Evolutionary conservation across 2,888 invertebrate genomes (phyloP), one percentile per base, ranked within the genome.

Genomic region (Chouioia cunea): DNA sequence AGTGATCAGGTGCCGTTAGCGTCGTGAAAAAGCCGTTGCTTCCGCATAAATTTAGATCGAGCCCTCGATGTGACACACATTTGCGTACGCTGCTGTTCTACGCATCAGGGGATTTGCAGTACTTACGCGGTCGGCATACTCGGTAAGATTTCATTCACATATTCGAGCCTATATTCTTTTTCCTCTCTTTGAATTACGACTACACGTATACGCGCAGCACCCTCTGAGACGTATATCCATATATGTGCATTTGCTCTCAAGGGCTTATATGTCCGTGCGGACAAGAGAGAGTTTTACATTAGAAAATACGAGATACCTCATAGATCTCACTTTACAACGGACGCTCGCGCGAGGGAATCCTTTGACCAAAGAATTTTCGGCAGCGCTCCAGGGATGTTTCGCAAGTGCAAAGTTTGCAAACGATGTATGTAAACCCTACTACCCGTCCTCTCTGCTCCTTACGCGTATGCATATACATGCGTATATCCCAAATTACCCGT

Each of bases 331-430:
- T 64, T 71, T 59, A 57, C 62, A 36, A 46, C 27, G 8, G 22
- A 16, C 58, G 15, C 16, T 47, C 20, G 22, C 20, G 27, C 20
- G 56, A n/a, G 27, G 36, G 57, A 44, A 58, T 43, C 47, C 66
- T 71, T 71, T 65, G 59, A 71, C 64, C 57, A 23, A 64, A 64
- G 71, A 71, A 68, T 71, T 64, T 65, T 46, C 18, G 54, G 48
- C 15, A 22, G 14, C 15, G 44, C 16, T 43, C 36, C 2, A 16
- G 36, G 47, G 22, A 53, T 52, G 64, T 58, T 43, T 14, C 18
- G 36, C 20, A 43, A 62, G 47, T 23, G 56, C 47, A 68, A 68
- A 57, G 58, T 64, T 70, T 48, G 36, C 47, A 48, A 52, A 63
- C 47, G 36, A 47, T 59, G 47, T 47, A 44, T 10, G 18, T 52